Evolutionary conservation across 2,888 invertebrate species (phyloP), one percentile per base, ranked within the genome.

Genomic region (Microctonus brassicae): DNA sequence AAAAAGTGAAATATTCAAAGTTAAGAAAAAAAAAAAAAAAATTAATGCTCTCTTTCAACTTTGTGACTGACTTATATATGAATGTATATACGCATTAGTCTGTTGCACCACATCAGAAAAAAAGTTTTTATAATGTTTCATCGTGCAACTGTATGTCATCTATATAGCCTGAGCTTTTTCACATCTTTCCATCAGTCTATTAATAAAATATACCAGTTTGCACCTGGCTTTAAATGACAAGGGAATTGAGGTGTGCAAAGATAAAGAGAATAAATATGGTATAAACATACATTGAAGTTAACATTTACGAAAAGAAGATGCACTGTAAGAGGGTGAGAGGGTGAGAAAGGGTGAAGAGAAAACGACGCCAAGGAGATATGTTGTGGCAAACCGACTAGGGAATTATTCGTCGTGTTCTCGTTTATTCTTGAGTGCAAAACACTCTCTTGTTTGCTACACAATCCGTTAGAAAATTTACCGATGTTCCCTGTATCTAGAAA

Each of bases 391-490:
- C 57, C 39, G 39, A 57, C 55, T 26, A 34, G 36, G 26, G 57
- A 66, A 66, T 66, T 66, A 66, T 29, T 34, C 29, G 26, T 66
- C 7, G 39, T 75, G 75, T 76, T 73, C 75, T 73, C 72, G 55
- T 24, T 69, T 24, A n/a, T 62, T 73, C 33, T 47, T 47, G 47
- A 47, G 47, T 17, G 1, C 7, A 7, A 1, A 47, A 17, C 47
- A 17, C 20, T 47, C n/a, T 61, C 73, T 62, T 69, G 42, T 33
- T 24, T 52, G 9, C 29, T 62, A 33, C 33, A 57, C 52, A 9
- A 33, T 61, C 60, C 47, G 65, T 71, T 60, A 64, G 75, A 69
- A 72, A 76, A 78, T 76, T 78, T 73, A 70, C 68, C 70, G 75
- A 63, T 68, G 47, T 74, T 73, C 69, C 73, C 71, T 63, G 11